Conservation (phyloP, 2,888 invertebrate genomes). For the Herminia tarsipennalis region DNA sequence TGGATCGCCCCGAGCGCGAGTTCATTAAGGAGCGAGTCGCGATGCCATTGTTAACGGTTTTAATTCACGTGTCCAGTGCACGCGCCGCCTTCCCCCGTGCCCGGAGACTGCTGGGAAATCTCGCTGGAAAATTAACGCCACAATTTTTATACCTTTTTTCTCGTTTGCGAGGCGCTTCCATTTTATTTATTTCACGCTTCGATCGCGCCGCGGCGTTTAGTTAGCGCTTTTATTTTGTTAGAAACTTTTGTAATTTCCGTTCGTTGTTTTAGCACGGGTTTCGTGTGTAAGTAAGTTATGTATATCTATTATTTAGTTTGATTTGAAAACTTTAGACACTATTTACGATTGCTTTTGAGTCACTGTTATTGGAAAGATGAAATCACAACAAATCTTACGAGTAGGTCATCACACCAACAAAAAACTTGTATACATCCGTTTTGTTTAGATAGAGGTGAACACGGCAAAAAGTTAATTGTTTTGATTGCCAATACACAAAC, state of each 20-base stretch:
- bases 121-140: conserved; percentile 83
- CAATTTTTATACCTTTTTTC: conserved; percentile 74
- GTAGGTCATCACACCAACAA: conserved; percentile 53
- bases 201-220: conserved; percentile 75
- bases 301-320: conserved; percentile 11
- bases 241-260: conserved; percentile 59
- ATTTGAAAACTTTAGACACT: neutral
- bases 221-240: conserved; percentile 67
- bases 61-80: conserved; percentile 84
- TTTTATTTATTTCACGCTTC: conserved; percentile 82
- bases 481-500: conserved; percentile 82
- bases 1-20: conserved; percentile 52
- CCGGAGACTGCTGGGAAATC: conserved; percentile 80
- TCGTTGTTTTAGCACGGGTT: conserved; percentile 40
- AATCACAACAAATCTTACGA: conserved; percentile 45
- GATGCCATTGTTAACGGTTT: conserved; percentile 81
- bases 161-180: conserved; percentile 72
- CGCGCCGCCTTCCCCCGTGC: conserved; percentile 68
- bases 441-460: conserved; percentile 70
- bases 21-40: conserved; percentile 79
- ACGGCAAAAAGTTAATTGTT: conserved; percentile 83
- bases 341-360: conserved; percentile 9
- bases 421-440: conserved; percentile 52
- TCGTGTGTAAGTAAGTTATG: conserved; percentile 25
- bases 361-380: conserved; percentile 4